Base-by-base conservation (phyloP, 2,113 vertebrate genomes). In the Dicerorhinus sumatrensis region DNA sequence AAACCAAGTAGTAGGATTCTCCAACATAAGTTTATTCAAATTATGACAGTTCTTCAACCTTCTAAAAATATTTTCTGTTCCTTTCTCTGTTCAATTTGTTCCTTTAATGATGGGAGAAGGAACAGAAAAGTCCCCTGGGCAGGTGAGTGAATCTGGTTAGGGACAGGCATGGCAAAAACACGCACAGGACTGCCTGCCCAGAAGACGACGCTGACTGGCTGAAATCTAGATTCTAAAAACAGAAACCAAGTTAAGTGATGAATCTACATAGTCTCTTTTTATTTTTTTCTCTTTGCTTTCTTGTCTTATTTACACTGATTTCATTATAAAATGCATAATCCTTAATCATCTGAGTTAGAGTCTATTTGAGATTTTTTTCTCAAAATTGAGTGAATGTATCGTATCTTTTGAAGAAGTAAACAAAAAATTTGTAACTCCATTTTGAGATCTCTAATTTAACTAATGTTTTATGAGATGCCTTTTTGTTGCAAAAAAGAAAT, bases 51-150 rank as follows among this genome's bases (percentile, higher is more conserved):
- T 29, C 80, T 65, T 80, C 11, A 75, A 56, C 65, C 21, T 60
- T 91, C 29, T 93, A 67, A 72, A 82, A 77, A 63, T 84, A 77
- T 17, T 82, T 94, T 69, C 23, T 91, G 25, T 69, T 85, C 10
- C 16, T 94, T 67, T 73, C 3, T 11, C 51, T 89, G 9, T 13
- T 76, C 7, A 51, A 56, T 33, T 7, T 76, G 2, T 86, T 89
- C 1, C 11, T 62, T 89, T 85, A 51, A 62, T 69, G 31, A 54
- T 8, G 36, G 3, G 12, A 63, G 65, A 80, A 75, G 29, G 2
- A 89, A 14, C 39, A 79, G 48, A 21, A 10, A 94, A 23, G 4
- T 36, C 70, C 17, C 14, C 12, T 69, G 5, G 16, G 29, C 0
- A 70, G 54, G 13, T 25, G 8, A 77, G 11, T 5, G 31, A 39